Conservation (phyloP, 2,888 invertebrate species). For the Nesidiocoris tenuis region DNA sequence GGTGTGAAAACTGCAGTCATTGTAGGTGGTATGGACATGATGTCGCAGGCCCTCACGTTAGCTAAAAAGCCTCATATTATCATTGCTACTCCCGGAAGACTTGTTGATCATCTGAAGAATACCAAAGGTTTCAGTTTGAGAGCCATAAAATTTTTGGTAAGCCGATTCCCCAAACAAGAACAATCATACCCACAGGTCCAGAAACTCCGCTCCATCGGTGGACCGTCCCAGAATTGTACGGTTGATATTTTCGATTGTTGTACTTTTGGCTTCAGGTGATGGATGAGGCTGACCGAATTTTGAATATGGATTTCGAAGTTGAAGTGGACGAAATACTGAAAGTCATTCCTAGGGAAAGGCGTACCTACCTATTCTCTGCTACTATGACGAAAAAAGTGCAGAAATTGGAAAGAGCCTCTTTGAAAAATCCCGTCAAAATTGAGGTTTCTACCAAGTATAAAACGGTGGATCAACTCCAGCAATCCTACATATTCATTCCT, state of each 20-base stretch:
- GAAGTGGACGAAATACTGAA: constrained; percentile 95
- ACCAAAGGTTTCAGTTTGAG: constrained; percentile 95
- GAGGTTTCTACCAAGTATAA: constrained; percentile 96
- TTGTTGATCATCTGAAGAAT: constrained; percentile 95
- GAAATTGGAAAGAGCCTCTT: constrained; percentile 91
- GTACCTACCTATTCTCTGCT: constrained; percentile 93
- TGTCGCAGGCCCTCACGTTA: constrained; percentile 83
- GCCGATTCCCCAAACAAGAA: constrained; percentile 49
- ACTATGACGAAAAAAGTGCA: constrained; percentile 99
- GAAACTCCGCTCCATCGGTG: too few species aligned
- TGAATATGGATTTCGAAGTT: constrained; percentile 98
- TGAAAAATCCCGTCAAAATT: constrained; percentile 91
- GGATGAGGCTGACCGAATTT: constrained; percentile 98
- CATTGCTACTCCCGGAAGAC: constrained; percentile 92
- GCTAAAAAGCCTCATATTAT: constrained; percentile 97
- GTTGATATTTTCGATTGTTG: too few species aligned
- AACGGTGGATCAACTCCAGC: constrained; percentile 94
- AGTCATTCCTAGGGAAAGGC: constrained; percentile 85
- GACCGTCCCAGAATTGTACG: too few species aligned
- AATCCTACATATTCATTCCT: constrained; percentile 93
- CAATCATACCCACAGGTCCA: too few species aligned
- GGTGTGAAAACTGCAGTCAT: constrained; percentile 95
- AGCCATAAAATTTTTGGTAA: constrained; percentile 81
- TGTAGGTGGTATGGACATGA: constrained; percentile 99
- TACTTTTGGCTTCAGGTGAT: constrained; percentile 81